Percentiles rank a stretch among this genome's conserved stretches.
Conservation (phyloP, 2,113 vertebrate species). For the Echinops telfairi region DNA sequence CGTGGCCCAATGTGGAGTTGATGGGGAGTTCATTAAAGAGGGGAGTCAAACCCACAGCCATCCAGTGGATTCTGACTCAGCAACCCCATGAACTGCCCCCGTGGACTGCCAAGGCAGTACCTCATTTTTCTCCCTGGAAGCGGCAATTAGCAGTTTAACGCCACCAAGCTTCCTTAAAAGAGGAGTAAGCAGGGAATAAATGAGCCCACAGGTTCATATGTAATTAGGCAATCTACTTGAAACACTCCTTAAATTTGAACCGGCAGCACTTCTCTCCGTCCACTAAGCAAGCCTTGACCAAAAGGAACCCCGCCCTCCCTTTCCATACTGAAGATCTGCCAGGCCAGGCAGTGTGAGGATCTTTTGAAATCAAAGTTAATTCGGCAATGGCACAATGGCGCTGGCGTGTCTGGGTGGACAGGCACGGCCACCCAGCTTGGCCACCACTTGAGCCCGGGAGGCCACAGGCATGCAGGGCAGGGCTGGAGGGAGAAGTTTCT, state of each 20-base stretch:
- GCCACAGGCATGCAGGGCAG: not conserved
- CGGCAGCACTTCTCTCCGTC: conserved; percentile 14
- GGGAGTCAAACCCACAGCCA: no score
- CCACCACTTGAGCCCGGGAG: not conserved
- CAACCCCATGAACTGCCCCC: no score
- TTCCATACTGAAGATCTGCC: not conserved
- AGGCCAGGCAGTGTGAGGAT: not conserved
- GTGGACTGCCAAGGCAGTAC: no score
- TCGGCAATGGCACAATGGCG: no score
- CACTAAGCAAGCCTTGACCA: conserved; percentile 50
- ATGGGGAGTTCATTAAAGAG: not conserved
- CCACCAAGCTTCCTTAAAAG: no score
- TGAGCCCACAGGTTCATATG: not conserved
- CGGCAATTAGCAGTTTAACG: no score
- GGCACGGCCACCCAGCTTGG: not conserved
- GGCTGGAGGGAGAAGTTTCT: not conserved
- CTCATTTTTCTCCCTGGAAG: no score
- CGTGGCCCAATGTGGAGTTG: not conserved
- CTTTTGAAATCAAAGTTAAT: not conserved
- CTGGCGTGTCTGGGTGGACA: not conserved
- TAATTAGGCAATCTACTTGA: not conserved
- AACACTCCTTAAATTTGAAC: not conserved
- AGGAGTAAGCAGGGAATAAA: not conserved
- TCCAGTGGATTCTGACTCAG: no score
- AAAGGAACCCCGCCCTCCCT: not conserved